Evolutionary conservation across 2,113 vertebrate genomes (phyloP).

Genomic region (Grammomys dolichurus): DNA sequence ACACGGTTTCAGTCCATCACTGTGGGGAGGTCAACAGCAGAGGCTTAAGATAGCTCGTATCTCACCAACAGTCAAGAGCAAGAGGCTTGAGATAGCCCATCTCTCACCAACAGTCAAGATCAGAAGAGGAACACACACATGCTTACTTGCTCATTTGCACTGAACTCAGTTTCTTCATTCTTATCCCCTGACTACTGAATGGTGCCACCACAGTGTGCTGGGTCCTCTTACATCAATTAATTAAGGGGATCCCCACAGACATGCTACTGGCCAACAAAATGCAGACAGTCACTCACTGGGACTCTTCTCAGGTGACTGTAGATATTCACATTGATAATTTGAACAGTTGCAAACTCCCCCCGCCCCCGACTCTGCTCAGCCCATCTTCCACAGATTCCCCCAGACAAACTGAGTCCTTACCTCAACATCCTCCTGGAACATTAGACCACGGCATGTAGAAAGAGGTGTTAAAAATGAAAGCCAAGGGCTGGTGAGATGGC

Average conservation of each 20-base stretch:
- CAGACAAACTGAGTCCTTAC: neutral
- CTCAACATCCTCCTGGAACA: neutral
- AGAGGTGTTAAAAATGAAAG: neutral
- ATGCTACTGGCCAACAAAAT: neutral
- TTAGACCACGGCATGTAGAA: neutral
- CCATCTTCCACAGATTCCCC: neutral
- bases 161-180: neutral
- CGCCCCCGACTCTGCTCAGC: neutral
- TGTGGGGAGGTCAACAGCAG: neutral
- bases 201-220: neutral
- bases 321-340: neutral
- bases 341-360: neutral
- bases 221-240: neutral
- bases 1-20: neutral
- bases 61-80: neutral
- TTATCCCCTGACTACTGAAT: neutral
- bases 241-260: neutral
- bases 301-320: neutral
- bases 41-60: neutral
- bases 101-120: too few species aligned
- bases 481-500: too few species aligned
- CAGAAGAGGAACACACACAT: neutral
- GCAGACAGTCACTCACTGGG: neutral
- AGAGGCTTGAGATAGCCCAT: neutral
- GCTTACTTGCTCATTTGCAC: neutral